phyloP scores from a whole-genome alignment of 2,113 vertebrate species.

The Toxostoma redivivum region DNA sequence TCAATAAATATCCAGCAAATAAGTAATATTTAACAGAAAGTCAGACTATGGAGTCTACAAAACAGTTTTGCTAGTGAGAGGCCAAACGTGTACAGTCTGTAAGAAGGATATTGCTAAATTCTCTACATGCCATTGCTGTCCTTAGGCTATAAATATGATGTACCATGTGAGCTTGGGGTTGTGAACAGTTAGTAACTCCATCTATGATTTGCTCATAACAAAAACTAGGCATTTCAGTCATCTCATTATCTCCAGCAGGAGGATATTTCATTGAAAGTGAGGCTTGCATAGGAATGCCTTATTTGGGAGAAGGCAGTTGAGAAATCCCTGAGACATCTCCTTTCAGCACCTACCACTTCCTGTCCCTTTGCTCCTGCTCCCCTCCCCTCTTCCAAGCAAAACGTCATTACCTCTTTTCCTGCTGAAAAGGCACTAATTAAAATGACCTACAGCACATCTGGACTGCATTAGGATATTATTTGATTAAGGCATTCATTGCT shows the following conservation, averaged over 20 bases:
- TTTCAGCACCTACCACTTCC: not conserved
- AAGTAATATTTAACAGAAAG: not conserved
- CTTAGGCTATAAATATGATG: slow-evolving; percentile 30
- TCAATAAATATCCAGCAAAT: not conserved
- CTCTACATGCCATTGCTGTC: slow-evolving; percentile 38
- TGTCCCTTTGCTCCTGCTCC: not conserved
- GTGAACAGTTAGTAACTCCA: not conserved
- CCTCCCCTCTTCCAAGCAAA: not conserved
- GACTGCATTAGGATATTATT: slow-evolving; percentile 57
- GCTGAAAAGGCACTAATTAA: slow-evolving; percentile 20
- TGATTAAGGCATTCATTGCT: slow-evolving; percentile 61
- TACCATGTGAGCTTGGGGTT: not conserved
- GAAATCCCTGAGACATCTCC: not conserved
- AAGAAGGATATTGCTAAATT: slow-evolving; percentile 49
- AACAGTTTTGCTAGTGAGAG: not conserved
- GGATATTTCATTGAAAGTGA: not conserved
- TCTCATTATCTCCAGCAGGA: not conserved
- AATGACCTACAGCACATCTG: slow-evolving; percentile 58
- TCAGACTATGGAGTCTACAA: not conserved
- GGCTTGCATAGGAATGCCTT: not conserved
- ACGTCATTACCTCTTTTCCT: not conserved
- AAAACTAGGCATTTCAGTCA: not conserved
- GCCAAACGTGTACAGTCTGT: not conserved
- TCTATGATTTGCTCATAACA: not conserved
- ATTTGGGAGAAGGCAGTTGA: not conserved